A percentile compares a stretch with the other conserved stretches of the same genome.
Evolutionary conservation across 2,113 vertebrate species (phyloP).

Genomic region (Coreoperca whiteheadi): DNA sequence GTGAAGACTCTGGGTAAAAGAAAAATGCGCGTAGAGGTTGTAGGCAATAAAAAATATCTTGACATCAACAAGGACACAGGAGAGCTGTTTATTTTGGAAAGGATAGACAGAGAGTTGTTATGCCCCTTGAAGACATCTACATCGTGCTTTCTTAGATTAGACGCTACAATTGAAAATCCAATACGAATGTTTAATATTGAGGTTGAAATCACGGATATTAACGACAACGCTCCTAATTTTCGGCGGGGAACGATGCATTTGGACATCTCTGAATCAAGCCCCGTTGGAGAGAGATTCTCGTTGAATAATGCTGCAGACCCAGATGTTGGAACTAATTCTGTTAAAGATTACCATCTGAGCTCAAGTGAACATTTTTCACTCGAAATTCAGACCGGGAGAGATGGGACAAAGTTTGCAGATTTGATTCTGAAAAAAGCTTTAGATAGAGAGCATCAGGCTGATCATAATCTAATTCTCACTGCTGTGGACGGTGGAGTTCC

Average conservation of each 20-base stretch:
- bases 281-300: constrained; percentile 77
- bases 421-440: constrained; percentile 71
- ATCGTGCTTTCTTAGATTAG: constrained; percentile 78
- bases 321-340: constrained; percentile 76
- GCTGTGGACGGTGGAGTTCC: constrained; percentile 81
- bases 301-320: constrained; percentile 79
- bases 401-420: constrained; percentile 78
- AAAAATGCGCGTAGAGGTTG: constrained; percentile 75
- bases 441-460: constrained; percentile 73
- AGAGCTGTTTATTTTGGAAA: constrained; percentile 74
- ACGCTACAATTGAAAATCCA: constrained; percentile 83
- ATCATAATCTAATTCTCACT: constrained; percentile 79
- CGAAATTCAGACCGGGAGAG: constrained; percentile 78
- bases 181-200: constrained; percentile 85
- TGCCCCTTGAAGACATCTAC: constrained; percentile 33
- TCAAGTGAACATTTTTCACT: constrained; percentile 70
- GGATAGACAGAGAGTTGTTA: constrained; percentile 71
- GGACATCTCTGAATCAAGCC: constrained; percentile 76
- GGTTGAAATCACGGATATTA: constrained; percentile 77
- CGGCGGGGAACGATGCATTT: constrained; percentile 82
- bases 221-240: constrained; percentile 80
- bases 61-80: constrained; percentile 82
- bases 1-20: constrained; percentile 72
- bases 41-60: constrained; percentile 80
- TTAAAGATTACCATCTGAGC: constrained; percentile 76